Percentiles rank a stretch among this genome's conserved stretches.
These are phyloP conservation scores for Pterocles burchelli DNA, from an alignment of 2,113 vertebrate genomes.

Conservation along the genomic window DNA sequence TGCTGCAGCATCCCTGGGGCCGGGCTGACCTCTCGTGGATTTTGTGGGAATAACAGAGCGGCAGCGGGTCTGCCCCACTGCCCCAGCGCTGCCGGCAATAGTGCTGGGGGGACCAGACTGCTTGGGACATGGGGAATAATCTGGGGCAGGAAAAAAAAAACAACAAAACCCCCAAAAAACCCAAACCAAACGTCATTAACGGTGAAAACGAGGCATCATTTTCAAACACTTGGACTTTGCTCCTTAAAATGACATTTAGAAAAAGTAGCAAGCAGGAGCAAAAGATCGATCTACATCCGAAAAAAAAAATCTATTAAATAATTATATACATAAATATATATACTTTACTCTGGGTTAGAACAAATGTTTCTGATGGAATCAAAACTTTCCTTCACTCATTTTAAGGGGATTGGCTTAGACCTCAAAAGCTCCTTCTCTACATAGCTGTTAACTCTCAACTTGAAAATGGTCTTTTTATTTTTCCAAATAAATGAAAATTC, in stretches of 20 bases:
- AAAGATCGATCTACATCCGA: background rate
- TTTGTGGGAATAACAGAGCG: background rate
- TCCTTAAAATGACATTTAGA: background rate
- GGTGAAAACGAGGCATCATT: background rate
- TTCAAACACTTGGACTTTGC: background rate
- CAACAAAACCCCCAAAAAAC: too few relatives aligned
- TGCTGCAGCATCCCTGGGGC: background rate
- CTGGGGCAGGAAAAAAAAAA: too few relatives aligned
- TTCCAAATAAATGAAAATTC: background rate
- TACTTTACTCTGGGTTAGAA: background rate
- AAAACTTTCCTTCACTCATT: background rate
- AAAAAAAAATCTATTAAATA: background rate
- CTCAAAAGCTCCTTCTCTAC: background rate
- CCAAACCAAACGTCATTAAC: background rate
- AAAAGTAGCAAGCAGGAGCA: background rate
- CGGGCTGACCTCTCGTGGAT: slow-evolving; percentile 17
- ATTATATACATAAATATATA: too few relatives aligned
- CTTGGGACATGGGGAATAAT: rapidly evolving
- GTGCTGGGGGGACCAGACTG: rapidly evolving
- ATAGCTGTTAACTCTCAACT: background rate
- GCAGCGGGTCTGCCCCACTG: too few relatives aligned
- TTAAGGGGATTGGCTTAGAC: background rate
- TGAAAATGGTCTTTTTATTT: background rate
- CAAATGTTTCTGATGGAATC: background rate
- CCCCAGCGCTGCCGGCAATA: background rate